These are phyloP conservation scores for Daktulosphaira vitifoliae DNA, from an alignment of 1,140 invertebrate species.

Conservation along the genomic window DNA sequence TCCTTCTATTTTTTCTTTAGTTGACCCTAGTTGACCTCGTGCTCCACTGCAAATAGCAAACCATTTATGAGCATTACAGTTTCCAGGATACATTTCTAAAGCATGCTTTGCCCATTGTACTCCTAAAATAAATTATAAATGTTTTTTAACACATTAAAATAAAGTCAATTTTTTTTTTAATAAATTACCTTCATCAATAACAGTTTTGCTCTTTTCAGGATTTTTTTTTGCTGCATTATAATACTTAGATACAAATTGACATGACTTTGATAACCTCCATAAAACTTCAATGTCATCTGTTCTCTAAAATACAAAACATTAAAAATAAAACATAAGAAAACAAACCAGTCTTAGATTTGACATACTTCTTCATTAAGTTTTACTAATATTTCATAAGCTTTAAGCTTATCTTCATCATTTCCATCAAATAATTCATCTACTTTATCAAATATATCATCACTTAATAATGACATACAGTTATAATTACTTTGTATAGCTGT, in stretches of 20 bases:
- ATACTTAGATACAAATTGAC: slow-evolving; percentile 36
- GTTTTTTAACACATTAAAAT: too few relatives aligned
- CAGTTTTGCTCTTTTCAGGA: slow-evolving; percentile 40
- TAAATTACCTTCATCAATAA: slow-evolving; percentile 31
- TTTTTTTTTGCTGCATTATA: slow-evolving; percentile 41
- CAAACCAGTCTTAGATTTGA: neutral
- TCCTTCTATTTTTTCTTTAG: slow-evolving; percentile 60
- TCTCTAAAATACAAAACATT: slow-evolving; percentile 38
- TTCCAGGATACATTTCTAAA: slow-evolving; percentile 48
- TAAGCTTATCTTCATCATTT: slow-evolving; percentile 37
- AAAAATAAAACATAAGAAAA: neutral
- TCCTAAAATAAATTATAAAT: slow-evolving; percentile 45
- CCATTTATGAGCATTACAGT: slow-evolving; percentile 67
- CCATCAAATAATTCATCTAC: slow-evolving; percentile 38
- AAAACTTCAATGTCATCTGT: slow-evolving; percentile 38
- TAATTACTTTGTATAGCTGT: neutral
- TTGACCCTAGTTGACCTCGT: slow-evolving; percentile 51
- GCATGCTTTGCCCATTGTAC: slow-evolving; percentile 52
- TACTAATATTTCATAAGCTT: slow-evolving; percentile 36
- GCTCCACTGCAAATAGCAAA: slow-evolving; percentile 63
- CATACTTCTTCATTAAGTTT: slow-evolving; percentile 37
- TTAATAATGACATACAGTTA: neutral
- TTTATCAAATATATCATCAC: slow-evolving; percentile 35
- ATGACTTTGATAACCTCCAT: slow-evolving; percentile 41
- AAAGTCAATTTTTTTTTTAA: slow-evolving; percentile 41